Conservation (phyloP, 2,797 vertebrate species). For the Clarias pachynema region DNA sequence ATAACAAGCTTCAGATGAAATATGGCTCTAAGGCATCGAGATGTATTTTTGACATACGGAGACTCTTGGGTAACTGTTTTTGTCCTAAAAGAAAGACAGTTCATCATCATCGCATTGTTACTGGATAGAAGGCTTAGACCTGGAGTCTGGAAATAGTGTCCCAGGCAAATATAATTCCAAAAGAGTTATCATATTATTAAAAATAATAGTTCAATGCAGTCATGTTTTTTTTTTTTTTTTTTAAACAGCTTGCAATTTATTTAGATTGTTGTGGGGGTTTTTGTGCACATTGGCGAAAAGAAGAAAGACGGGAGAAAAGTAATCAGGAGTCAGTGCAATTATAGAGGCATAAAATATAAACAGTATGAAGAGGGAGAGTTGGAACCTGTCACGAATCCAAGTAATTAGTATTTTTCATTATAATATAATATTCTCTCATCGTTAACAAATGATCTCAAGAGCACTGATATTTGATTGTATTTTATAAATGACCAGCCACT, state of each 20-base stretch:
- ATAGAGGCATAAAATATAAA: not conserved
- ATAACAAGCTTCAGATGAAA: not conserved
- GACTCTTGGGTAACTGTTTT: not conserved
- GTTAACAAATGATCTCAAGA: not conserved
- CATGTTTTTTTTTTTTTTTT: too few species aligned
- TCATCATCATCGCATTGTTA: not conserved
- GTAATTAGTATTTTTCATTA: not conserved
- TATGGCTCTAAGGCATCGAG: not conserved
- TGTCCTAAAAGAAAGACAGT: not conserved
- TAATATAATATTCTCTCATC: not conserved
- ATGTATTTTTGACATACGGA: not conserved
- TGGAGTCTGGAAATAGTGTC: not conserved
- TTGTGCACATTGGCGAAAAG: not conserved
- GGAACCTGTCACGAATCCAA: not conserved
- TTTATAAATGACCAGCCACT: not conserved
- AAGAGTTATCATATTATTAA: too few species aligned
- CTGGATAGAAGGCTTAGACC: not conserved
- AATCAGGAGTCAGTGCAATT: not conserved
- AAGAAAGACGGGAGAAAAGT: not conserved
- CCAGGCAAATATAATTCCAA: too few species aligned
- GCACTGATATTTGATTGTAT: not conserved
- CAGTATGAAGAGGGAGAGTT: not conserved
- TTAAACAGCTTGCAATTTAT: too few species aligned
- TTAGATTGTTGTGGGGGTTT: not conserved
- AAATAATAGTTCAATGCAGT: too few species aligned